Evolutionary conservation across 2,797 vertebrate genomes (phyloP), one percentile per base, ranked within the genome.

Genomic region (Sorex maritimensis): DNA sequence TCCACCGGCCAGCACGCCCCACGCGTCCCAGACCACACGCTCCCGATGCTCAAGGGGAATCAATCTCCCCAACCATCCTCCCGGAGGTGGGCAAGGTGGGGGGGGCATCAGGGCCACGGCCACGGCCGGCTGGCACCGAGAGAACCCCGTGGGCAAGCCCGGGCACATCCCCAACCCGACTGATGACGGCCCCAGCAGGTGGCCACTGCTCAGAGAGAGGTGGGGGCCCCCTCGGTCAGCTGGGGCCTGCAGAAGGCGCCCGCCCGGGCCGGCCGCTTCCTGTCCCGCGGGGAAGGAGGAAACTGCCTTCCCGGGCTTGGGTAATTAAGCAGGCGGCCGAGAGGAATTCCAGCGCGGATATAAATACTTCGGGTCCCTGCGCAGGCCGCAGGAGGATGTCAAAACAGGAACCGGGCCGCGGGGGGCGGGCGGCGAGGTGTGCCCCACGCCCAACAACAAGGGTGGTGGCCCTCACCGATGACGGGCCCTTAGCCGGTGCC

Each of bases 321-420:
- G 91, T 95, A 95, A 95, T 97, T 90, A 97, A 96, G 91, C 74
- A 94, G 94, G 96, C 95, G 90, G 95, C 90, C 28, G 30, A 94
- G 91, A 97, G 95, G 81, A 67, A 96, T 91, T 91, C 87, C 91
- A 96, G 92, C 79, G 72, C 91, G 91, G 93, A 94, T 77, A 92
- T 91, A 95, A 97, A 93, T 93, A 86, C 91, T 88, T 81, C 41
- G 41, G 93, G 84, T 73, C 55, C 26, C 69, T 87, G 91, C 41
- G 1, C 86, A 67, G 2, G 55, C 19, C 19, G 52, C 58, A 92
- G 80, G 81, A 94, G 94, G 84, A 95, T 93, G 89, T 96, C 94
- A 95, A 95, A 96, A 93, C 95, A 96, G 96, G 93, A 96, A 95
- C 81, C 55, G 52, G 2, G 71, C 0, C 9, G 23, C 34, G 44